Base-by-base conservation (phyloP, 2,113 vertebrate species). In the Ammodramus savannarum region DNA sequence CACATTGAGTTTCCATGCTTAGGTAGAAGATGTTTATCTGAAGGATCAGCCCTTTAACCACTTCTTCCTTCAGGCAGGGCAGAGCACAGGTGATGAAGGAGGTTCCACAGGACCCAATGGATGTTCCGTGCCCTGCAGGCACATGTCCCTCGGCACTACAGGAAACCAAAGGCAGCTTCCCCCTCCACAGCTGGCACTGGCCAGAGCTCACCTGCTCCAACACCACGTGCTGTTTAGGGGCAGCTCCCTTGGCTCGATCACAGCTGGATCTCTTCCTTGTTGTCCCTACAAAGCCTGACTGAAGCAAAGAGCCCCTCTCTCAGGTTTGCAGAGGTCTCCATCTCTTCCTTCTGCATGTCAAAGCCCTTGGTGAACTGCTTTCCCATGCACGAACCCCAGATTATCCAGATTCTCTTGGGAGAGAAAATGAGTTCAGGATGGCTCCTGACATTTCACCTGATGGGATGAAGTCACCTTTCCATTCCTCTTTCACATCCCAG, bases 11-110 rank as follows among this genome's bases (percentile, higher is more conserved):
- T 34, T 39, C 6, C 0, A 19, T 1, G 0, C 66, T 83, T 20
- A n/a, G 48, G 54, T 54, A 76, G 58, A 88, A 92, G 67, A 36
- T 44, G 20, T 29, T 66, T 39, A 29, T 38, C 12, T 4, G 34
- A 73, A 98, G 97, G 44, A 86, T 84, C 85, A 91, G 75, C 7
- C 1, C 55, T 95, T 95, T 94, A 98, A 98, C 98, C 8, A 19
- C 41, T 48, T 87, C 51, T 66, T 59, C 57, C 66, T 67, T 62
- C 0, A 0, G 36, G 25, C 44, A 72, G 36, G 55, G 68, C 16
- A 61, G 81, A 52, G 76, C 2, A 3, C 8, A 4, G 0, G 0
- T 5, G 80, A 27, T 1, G 3, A 10, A 89, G 36, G 44, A 55
- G 34, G 34, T 29, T 85, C 39, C 31, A 3, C 6, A 18, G 59